Evolutionary conservation across 2,888 invertebrate genomes (phyloP).

Genomic region (Nowickia ferox): DNA sequence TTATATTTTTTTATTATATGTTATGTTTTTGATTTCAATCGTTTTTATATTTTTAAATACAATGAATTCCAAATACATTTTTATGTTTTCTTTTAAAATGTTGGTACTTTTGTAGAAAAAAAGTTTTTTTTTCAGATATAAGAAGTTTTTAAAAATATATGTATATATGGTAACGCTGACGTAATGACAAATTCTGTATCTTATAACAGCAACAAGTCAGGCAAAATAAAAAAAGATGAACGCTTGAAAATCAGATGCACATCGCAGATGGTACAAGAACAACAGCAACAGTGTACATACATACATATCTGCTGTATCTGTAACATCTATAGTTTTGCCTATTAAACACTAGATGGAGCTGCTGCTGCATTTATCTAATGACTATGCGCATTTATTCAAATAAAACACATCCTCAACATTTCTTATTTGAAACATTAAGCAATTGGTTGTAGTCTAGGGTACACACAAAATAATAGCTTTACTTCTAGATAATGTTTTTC

Average conservation of each 20-base stretch:
- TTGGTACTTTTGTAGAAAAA: too few species aligned
- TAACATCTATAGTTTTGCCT: conserved; percentile 38
- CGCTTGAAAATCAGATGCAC: conserved; percentile 26
- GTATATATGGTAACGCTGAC: too few species aligned
- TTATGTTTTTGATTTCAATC: too few species aligned
- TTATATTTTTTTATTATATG: too few species aligned
- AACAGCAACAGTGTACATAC: conserved; percentile 17
- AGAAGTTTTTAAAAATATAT: too few species aligned
- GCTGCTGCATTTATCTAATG: conserved; percentile 28
- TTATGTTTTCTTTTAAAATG: too few species aligned
- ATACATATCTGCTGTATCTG: neutral
- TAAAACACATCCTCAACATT: conserved; percentile 19
- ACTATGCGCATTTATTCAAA: conserved; percentile 50
- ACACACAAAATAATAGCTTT: conserved; percentile 21
- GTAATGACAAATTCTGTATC: conserved; percentile 6
- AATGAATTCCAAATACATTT: too few species aligned
- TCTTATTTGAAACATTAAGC: conserved; percentile 56
- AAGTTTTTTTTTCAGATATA: too few species aligned
- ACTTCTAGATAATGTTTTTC: neutral
- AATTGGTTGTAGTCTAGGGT: conserved; percentile 54
- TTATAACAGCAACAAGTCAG: neutral
- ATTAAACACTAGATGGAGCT: conserved; percentile 73
- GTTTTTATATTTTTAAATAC: too few species aligned
- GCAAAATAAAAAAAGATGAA: neutral
- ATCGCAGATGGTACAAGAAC: conserved; percentile 31